These are phyloP conservation scores for Bombyx mori DNA, from an alignment of 1,140 invertebrate species.

Conservation along the genomic window ASM3026992v2 NC_085123.1:12421501-12422000, in stretches of 20 bases:
- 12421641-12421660: conserved; percentile 30
- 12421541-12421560: too few species aligned
- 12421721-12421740: conserved; percentile 51
- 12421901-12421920: conserved; percentile 97
- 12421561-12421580: too few species aligned
- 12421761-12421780: conserved; percentile 25
- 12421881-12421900: conserved; percentile 32
- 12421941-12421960: conserved; percentile 49
- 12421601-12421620: too few species aligned
- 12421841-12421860: conserved; percentile 35
- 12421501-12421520: too few species aligned
- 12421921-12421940: conserved; percentile 94
- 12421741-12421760: conserved; percentile 42
- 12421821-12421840: conserved; percentile 39
- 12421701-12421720: conserved; percentile 29
- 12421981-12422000: conserved; percentile 23
- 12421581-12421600: too few species aligned
- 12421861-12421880: conserved; percentile 49
- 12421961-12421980: conserved; percentile 18
- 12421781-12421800: conserved; percentile 45
- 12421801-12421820: conserved; percentile 48
- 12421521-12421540: too few species aligned
- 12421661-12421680: conserved; percentile 31
- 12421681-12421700: conserved; percentile 16
- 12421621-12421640: too few species aligned